Base-by-base conservation (phyloP, 2,888 invertebrate species). In the Ganaspis brasiliensis region DNA sequence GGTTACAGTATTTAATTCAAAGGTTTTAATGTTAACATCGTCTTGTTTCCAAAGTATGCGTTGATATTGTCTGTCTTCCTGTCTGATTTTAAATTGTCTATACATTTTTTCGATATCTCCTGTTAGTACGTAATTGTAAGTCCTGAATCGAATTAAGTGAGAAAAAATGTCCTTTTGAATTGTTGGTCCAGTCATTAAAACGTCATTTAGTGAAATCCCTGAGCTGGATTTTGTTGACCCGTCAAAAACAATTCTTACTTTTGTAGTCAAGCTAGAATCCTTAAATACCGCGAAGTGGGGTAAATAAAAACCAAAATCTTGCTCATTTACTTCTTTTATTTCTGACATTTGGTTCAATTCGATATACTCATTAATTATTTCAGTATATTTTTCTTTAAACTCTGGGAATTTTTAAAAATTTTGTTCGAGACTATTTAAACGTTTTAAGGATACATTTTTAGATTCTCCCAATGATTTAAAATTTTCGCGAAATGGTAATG, bases 361-460 rank as follows among this genome's bases (percentile, higher is more conserved):
- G n/a, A 9, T 73, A 76, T 78, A 84, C 84, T 40, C 82, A 71
- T 12, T 73, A 72, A 74, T 70, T 70, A n/a, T n/a, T n/a, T n/a
- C n/a, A n/a, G n/a, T n/a, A n/a, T n/a, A n/a, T n/a, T n/a, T n/a
- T n/a, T n/a, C n/a, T n/a, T n/a, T n/a, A n/a, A n/a, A n/a, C n/a
- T n/a, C n/a, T n/a, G n/a, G n/a, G n/a, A n/a, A n/a, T n/a, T n/a
- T n/a, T n/a, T n/a, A n/a, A n/a, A n/a, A n/a, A n/a, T n/a, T n/a
- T n/a, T n/a, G n/a, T n/a, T n/a, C n/a, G n/a, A n/a, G n/a, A n/a
- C n/a, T n/a, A n/a, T n/a, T n/a, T n/a, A 87, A 86, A 59, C 87
- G 75, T 74, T 84, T 84, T 16, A 79, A 21, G 12, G 86, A 84
- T 16, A 78, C 76, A 12, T 77, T 40, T 45, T 77, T 76, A 5